phyloP scores from a whole-genome alignment of 2,797 vertebrate species.

The Chelon auratus region DNA sequence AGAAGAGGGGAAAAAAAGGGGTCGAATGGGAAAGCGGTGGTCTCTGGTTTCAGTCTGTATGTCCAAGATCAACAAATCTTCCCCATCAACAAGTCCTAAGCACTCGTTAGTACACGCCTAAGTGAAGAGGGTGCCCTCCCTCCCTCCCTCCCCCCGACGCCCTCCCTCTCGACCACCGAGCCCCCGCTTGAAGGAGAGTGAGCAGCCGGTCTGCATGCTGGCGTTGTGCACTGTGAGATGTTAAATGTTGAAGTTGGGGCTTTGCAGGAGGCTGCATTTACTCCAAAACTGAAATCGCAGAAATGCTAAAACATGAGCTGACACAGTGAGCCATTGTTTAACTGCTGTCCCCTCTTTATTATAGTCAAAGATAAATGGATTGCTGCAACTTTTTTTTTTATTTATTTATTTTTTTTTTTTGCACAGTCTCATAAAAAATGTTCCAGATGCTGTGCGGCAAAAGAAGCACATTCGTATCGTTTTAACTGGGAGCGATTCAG shows the following conservation, averaged over 20 bases:
- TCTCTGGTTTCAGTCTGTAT: conserved; percentile 50
- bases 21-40: conserved; percentile 41
- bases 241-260: background rate
- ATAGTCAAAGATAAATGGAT: background rate
- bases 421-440: background rate
- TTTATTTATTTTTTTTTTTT: background rate
- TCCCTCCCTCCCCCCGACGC: background rate
- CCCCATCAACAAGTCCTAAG: conserved; percentile 84
- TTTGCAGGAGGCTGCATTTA: background rate
- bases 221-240: conserved; percentile 4
- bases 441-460: background rate
- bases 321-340: background rate
- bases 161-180: conserved; percentile 49
- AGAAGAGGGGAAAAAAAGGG: background rate
- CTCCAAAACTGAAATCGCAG: background rate
- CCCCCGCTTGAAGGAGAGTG: conserved; percentile 53
- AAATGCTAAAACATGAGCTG: background rate
- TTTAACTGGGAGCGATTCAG: background rate
- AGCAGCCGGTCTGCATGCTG: conserved; percentile 41
- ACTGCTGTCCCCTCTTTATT: background rate
- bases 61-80: conserved; percentile 65
- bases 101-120: conserved; percentile 67
- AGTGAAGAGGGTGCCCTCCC: conserved; percentile 49
- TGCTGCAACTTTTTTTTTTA: background rate
- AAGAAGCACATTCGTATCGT: background rate